phyloP scores from a whole-genome alignment of 2,888 invertebrate genomes.

The Branchellion lobata region DNA sequence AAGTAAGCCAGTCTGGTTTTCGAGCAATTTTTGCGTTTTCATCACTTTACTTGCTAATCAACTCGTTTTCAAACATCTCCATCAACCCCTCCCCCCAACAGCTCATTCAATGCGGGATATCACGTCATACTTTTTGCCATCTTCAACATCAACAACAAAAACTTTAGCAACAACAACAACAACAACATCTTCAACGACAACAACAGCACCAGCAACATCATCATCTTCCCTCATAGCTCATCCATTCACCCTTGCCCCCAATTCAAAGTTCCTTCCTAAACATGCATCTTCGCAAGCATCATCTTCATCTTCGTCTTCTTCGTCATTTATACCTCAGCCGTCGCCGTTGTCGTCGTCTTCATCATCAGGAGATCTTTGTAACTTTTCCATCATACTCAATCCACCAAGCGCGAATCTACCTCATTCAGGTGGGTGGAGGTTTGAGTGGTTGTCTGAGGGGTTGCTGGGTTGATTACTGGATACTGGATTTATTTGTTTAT shows the following conservation, averaged over 20 bases:
- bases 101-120: slow-evolving; percentile 5
- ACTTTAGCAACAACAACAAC: neutral
- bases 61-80: too few relatives aligned
- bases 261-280: neutral
- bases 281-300: neutral
- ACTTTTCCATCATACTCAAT: neutral
- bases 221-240: neutral
- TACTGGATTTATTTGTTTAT: too few relatives aligned
- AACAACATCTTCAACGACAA: neutral
- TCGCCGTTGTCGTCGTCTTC: neutral
- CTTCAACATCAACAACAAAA: neutral
- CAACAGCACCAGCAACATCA: neutral
- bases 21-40: too few relatives aligned
- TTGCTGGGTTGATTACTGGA: too few relatives aligned
- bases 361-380: neutral
- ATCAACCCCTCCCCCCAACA: too few relatives aligned
- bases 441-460: too few relatives aligned
- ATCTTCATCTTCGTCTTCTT: neutral
- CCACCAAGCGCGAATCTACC: neutral
- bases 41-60: too few relatives aligned
- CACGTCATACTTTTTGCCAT: neutral
- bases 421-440: neutral
- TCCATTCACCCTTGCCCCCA: neutral
- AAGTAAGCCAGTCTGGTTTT: too few relatives aligned
- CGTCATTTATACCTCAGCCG: neutral